Base-by-base conservation (phyloP, 2,797 vertebrate genomes). In the Leptodactylus fallax region DNA sequence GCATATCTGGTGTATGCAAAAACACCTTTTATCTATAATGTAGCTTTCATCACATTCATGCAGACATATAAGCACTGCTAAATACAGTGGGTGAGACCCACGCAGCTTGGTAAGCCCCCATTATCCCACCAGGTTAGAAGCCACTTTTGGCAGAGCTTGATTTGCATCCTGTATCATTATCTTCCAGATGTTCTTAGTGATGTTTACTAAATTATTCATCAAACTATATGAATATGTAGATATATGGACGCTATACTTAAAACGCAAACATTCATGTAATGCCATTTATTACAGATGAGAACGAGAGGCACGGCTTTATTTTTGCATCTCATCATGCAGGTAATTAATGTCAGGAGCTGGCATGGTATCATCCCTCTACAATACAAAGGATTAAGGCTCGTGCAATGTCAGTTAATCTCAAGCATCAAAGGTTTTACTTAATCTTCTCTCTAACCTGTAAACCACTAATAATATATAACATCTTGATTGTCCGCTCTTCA, bases 281-380 rank as follows among this genome's bases (percentile, higher is more conserved):
- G 9, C 8, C 12, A 9, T 81, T 5, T 17, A 81, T 25, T 51
- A 81, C 79, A 21, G 56, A 6, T 8, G 58, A 47, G 1, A 47
- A 61, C 19, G 13, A 47, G 17, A 47, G 79, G 79, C 55, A 49
- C n/a, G 23, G 36, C 51, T 45, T 9, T 74, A 27, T 56, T 81
- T 56, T 80, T 80, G 65, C 16, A 58, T 80, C 51, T 55, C 16
- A 51, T 87, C 16, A 71, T 74, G 67, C 55, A 74, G 78, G 77
- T 56, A 80, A 80, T 86, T 86, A 86, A 80, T 86, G 51, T 86
- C 51, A 86, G 71, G 80, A 81, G n/a, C 85, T 25, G 21, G 36
- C 45, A 72, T 69, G 79, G 58, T 79, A 7, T 86, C 63, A 80
- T 67, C 85, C 51, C 63, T 23, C 7, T 23, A 21, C 11, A 58